Evolutionary conservation across 1,140 invertebrate genomes (phyloP), one percentile per base, ranked within the genome.

Genomic region (Drosophila suzukii): DNA sequence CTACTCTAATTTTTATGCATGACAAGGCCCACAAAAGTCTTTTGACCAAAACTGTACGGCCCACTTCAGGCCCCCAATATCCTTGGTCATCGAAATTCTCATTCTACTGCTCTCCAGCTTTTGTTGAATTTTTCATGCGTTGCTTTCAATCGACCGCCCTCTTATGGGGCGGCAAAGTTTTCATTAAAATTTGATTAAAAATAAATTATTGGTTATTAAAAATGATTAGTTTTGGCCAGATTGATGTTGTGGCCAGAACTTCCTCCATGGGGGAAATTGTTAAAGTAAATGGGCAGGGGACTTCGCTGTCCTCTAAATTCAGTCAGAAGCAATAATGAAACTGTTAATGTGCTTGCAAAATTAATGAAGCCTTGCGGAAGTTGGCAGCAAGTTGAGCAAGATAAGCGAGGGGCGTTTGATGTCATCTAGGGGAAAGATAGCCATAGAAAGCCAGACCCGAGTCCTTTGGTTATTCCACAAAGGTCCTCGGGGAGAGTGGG

Each of bases 181-280:
- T 89, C 83, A 88, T 88, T 88, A 88, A 88, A 89, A 76, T 88
- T 88, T 88, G 80, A 88, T 88, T 89, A 88, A 84, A 88, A 88
- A 80, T 89, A 88, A 89, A 88, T 88, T 88, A 88, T 88, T 88
- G 80, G 84, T 88, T 88, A 88, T 88, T 88, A 90, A 88, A 89
- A 88, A 88, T 90, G 84, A 88, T 89, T 89, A 89, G 84, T 88
- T 88, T 88, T 54, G 63, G 54, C 78, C 75, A 50, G 79, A 75
- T 41, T 58, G 76, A 63, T 47, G 73, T 30, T 63, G 53, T 34
- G 44, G 12, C 32, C 41, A 55, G 61, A 51, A 20, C 46, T 51
- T 63, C 36, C 32, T 15, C 17, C 20, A 3, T 11, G 5, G 11
- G 15, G 65, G 17, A n/a, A 41, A 38, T 30, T n/a, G 6, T 30